These are phyloP conservation scores for Cercocebus atys DNA, from an alignment of 2,113 vertebrate genomes.

Conservation along the genomic window DNA sequence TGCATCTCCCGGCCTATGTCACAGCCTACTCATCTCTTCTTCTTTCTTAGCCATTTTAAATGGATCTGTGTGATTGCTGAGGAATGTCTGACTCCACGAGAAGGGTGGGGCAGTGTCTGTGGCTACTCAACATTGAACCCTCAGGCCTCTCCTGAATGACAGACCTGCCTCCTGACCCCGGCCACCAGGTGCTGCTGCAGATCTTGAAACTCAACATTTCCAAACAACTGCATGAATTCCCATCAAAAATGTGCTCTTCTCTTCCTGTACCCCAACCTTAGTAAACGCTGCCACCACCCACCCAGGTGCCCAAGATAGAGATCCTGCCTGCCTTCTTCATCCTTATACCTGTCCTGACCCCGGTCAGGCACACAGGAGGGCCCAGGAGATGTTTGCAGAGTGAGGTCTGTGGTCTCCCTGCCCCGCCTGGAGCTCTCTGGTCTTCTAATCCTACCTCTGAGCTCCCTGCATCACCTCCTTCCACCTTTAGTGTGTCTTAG, in stretches of 20 bases:
- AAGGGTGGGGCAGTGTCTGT: neutral
- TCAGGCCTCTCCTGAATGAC: neutral
- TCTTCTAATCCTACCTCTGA: neutral
- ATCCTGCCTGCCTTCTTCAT: neutral
- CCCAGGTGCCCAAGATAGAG: neutral
- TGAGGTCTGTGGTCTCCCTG: neutral
- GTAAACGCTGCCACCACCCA: neutral
- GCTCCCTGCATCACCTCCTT: neutral
- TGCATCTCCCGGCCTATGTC: neutral
- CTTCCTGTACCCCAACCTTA: neutral
- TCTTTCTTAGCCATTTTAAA: neutral
- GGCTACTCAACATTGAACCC: neutral
- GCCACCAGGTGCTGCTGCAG: neutral
- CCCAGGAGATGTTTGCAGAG: neutral
- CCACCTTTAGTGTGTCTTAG: conserved; percentile 27
- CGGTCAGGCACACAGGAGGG: neutral
- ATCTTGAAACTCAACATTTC: neutral
- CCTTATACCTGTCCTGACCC: neutral
- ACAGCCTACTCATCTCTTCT: neutral
- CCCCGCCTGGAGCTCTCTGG: neutral
- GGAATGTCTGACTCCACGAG: neutral
- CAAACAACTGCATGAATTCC: neutral
- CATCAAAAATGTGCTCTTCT: neutral
- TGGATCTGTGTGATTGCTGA: neutral
- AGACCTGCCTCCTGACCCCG: neutral